These are phyloP conservation scores for Tetraneura akinire DNA, from an alignment of 1,140 invertebrate species.

Conservation along the genomic window DNA sequence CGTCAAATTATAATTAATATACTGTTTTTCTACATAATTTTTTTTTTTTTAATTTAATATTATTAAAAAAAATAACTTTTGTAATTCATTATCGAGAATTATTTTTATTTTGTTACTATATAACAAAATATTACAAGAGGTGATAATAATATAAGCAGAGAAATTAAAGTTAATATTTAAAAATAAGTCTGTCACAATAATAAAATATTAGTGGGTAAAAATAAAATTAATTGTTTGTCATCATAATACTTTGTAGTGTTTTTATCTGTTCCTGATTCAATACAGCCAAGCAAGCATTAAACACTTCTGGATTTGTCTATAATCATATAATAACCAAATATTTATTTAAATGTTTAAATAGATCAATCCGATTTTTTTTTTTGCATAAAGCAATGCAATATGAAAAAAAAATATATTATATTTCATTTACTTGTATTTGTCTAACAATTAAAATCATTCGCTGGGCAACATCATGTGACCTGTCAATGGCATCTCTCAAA, in stretches of 20 bases:
- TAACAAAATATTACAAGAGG: slow-evolving; percentile 39
- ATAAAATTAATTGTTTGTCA: slow-evolving; percentile 25
- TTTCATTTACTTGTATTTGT: slow-evolving; percentile 43
- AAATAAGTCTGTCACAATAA: slow-evolving; percentile 29
- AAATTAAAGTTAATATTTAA: not conserved
- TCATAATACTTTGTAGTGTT: slow-evolving; percentile 18
- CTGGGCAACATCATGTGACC: slow-evolving; percentile 66
- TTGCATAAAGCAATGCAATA: too few relatives aligned
- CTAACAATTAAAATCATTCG: slow-evolving; percentile 73
- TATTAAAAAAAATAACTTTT: not conserved
- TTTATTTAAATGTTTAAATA: too few relatives aligned
- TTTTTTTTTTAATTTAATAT: not conserved
- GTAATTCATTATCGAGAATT: not conserved
- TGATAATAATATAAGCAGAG: slow-evolving; percentile 30
- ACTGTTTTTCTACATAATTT: too few relatives aligned
- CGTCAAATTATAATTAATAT: too few relatives aligned
- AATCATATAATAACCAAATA: not conserved
- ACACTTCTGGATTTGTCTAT: slow-evolving; percentile 29
- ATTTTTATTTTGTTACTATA: slow-evolving; percentile 38
- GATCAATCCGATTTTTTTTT: too few relatives aligned
- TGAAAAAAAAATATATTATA: too few relatives aligned
- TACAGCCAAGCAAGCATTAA: slow-evolving; percentile 36
- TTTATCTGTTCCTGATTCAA: slow-evolving; percentile 32
- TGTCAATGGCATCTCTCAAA: slow-evolving; percentile 75
- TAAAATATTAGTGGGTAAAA: slow-evolving; percentile 2